Conservation (phyloP, 2,797 vertebrate species). For the Catamblyrhynchus diadema region DNA sequence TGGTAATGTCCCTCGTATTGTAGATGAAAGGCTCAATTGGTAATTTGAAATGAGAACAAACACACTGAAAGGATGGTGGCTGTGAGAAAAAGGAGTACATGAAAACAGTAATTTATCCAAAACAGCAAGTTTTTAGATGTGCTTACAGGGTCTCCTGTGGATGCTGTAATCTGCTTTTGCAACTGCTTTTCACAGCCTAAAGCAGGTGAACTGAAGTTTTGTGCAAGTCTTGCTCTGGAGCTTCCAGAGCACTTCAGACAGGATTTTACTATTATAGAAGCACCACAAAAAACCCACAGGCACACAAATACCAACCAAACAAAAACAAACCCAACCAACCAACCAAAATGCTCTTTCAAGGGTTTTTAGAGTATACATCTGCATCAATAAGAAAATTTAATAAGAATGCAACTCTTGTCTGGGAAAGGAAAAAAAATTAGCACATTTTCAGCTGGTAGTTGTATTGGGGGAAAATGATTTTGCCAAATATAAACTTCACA, state of each 20-base stretch:
- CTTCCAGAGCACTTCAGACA: not conserved
- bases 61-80: not conserved
- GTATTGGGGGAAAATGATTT: not conserved
- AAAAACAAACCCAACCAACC: not conserved
- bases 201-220: not conserved
- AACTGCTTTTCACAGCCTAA: not conserved
- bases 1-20: constrained; percentile 42
- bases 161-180: not conserved
- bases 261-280: not conserved
- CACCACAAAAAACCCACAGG: not conserved
- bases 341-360: not conserved
- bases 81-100: not conserved
- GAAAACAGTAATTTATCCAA: not conserved
- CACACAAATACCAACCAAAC: not conserved
- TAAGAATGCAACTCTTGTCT: not conserved
- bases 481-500: not conserved
- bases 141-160: not conserved
- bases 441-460: not conserved
- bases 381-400: not conserved
- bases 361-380: not conserved
- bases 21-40: constrained; percentile 39
- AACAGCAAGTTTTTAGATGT: not conserved
- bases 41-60: constrained; percentile 55
- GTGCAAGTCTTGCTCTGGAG: not conserved
- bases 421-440: not conserved